Percentiles rank a stretch among this genome's conserved stretches.
Conservation (phyloP, 1,140 invertebrate genomes). For the Aphaenogaster ashmeadi region DNA sequence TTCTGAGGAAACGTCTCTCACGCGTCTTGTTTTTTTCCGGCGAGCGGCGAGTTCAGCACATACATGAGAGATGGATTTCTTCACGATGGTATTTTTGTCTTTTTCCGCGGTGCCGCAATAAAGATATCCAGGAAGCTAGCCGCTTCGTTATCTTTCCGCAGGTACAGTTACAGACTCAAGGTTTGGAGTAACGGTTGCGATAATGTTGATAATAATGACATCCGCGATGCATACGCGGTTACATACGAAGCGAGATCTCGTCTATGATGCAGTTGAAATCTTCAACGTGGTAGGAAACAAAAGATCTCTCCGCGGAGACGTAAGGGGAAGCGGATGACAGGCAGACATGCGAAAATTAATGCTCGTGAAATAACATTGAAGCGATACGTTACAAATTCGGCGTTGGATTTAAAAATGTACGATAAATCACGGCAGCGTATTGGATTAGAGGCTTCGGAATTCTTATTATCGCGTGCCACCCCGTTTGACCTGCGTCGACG, state of each 20-base stretch:
- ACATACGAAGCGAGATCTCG: neutral
- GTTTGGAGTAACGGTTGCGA: conserved; percentile 52
- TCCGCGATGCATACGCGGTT: conserved; percentile 41
- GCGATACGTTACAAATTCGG: neutral
- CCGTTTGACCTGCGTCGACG: conserved; percentile 64
- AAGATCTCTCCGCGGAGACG: no score
- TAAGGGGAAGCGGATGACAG: no score
- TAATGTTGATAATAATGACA: conserved; percentile 58
- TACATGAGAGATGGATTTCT: conserved; percentile 50
- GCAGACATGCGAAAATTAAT: neutral
- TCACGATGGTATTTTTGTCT: conserved; percentile 36
- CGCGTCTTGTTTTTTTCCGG: conserved; percentile 39
- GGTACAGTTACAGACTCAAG: conserved; percentile 49
- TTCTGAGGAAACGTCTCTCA: conserved; percentile 58
- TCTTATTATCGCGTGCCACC: conserved; percentile 70
- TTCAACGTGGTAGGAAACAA: neutral
- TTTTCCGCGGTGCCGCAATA: conserved; percentile 39
- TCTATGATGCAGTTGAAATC: neutral
- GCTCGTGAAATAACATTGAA: neutral
- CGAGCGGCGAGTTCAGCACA: conserved; percentile 2
- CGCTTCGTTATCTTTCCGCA: conserved; percentile 57
- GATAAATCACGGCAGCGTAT: conserved; percentile 62
- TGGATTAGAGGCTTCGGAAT: conserved; percentile 62
- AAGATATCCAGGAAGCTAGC: conserved; percentile 59
- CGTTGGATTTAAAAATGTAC: neutral